Conservation (phyloP, 2,797 vertebrate genomes). For the Mormyrus proboscirostris region DNA sequence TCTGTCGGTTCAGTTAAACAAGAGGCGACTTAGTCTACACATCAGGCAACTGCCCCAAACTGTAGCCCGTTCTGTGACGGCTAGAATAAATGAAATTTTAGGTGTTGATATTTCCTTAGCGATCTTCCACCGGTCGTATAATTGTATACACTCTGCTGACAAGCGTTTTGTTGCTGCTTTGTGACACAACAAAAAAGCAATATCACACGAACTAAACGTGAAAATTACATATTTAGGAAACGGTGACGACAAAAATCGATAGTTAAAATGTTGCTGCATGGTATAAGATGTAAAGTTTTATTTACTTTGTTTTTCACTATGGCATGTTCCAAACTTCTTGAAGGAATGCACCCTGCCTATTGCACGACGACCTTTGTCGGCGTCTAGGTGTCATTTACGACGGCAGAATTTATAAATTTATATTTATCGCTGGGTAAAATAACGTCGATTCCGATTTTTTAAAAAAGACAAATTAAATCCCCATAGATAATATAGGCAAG, state of each 20-base stretch:
- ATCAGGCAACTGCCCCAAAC: neutral
- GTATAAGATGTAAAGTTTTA: neutral
- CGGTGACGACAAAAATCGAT: neutral
- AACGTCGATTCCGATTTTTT: neutral
- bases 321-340: neutral
- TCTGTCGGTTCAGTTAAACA: neutral
- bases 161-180: neutral
- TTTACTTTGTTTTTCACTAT: neutral
- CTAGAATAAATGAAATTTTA: neutral
- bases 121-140: neutral
- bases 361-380: neutral
- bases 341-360: neutral
- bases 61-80: neutral
- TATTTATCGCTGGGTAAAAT: neutral
- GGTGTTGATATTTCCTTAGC: neutral
- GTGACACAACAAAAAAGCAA: neutral
- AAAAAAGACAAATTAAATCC: neutral
- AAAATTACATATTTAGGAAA: neutral
- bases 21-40: neutral
- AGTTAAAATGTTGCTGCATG: neutral
- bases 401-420: neutral
- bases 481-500: neutral
- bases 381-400: neutral
- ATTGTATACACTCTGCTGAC: slow-evolving; percentile 9
- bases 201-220: neutral